Evolutionary conservation across 2,797 vertebrate genomes (phyloP).

Genomic region (Scleropages formosus): DNA sequence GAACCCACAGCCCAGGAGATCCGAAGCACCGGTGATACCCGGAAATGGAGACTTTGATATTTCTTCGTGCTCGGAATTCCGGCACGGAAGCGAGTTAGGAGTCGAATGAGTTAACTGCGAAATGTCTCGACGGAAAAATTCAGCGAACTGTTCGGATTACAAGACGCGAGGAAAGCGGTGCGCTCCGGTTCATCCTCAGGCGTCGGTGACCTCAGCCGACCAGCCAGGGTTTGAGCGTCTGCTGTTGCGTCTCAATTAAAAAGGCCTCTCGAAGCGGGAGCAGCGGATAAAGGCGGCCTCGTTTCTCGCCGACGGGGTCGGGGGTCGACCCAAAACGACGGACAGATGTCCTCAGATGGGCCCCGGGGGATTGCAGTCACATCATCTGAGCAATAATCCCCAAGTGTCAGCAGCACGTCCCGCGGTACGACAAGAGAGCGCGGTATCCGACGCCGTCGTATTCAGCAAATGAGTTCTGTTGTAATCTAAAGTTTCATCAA

Average conservation of each 20-base stretch:
- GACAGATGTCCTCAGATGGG: not conserved
- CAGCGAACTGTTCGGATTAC: no score
- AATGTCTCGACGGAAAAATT: no score
- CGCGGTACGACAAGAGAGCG: constrained; percentile 52
- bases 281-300: not conserved
- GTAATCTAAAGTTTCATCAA: constrained; percentile 71
- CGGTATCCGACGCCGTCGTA: constrained; percentile 58
- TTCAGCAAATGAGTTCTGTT: constrained; percentile 50
- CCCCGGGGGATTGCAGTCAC: not conserved
- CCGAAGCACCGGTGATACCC: not conserved
- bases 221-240: no score
- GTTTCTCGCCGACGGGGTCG: not conserved
- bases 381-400: not conserved
- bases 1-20: not conserved
- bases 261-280: not conserved
- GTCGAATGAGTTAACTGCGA: no score
- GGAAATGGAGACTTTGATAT: not conserved
- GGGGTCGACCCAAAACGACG: not conserved
- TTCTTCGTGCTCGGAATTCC: no score
- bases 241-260: no score
- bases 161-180: no score
- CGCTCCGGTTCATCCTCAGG: no score
- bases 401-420: not conserved
- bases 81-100: no score
- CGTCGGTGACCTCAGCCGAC: no score